Base-by-base conservation (phyloP, 1,140 invertebrate genomes). In the Thaumatotibia leucotreta region DNA sequence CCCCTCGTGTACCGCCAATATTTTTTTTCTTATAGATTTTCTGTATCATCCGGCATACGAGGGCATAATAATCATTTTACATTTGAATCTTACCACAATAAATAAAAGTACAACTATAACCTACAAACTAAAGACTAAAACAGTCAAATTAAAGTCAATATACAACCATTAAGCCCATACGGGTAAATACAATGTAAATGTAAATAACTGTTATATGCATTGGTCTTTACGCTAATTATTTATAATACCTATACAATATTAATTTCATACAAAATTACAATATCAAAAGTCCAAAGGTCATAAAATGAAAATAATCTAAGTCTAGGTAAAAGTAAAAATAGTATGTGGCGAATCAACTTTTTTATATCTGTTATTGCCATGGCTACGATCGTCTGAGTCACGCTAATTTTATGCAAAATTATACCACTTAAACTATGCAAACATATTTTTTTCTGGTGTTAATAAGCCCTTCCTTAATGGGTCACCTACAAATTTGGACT, bases 61-160 rank as follows among this genome's bases (percentile, higher is more conserved):
- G n/a, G n/a, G n/a, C n/a, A n/a, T 32, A 35, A 35, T 35, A 3
- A 35, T 35, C 33, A 35, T 35, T 35, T n/a, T 29, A 35, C 10
- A 35, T 33, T 33, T 33, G 10, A 20, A 45, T 20, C 39, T 45
- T 45, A 45, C 17, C 20, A 45, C 39, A 45, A 45, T 45, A 45
- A 45, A 45, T 58, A 58, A 58, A 27, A 31, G 29, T 58, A 27
- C 23, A 58, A 2, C 17, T 20, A 27, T 58, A 58, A 27, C 23
- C 52, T 58, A 58, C 29, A 27, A 27, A 58, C 17, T 49, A 22
- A 58, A 27, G 10, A 27, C 24, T 27, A 27, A 58, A 58, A 58
- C 52, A 58, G 52, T 58, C 52, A 14, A 58, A 58, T 14, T 58
- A 58, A 14, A 58, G 4, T 58, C 24, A 58, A 58, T 27, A 58